Evolutionary conservation across 2,113 vertebrate genomes (phyloP).

Genomic region (Acrocephalus arundinaceus): DNA sequence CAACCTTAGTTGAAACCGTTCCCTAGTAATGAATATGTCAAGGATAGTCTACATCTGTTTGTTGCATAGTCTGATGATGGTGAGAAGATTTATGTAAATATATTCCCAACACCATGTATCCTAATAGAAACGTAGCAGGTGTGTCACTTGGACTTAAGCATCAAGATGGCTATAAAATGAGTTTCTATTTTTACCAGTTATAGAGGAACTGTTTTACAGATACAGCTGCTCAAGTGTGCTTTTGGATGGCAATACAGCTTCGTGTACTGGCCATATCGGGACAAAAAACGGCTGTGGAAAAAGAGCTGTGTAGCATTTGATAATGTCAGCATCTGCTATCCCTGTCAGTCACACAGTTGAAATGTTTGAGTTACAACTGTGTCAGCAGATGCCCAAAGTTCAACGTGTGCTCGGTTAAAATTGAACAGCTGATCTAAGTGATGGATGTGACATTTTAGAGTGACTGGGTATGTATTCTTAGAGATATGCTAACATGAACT

Average conservation of each 20-base stretch:
- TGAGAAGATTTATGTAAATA: slow-evolving; percentile 64
- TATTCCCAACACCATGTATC: slow-evolving; percentile 51
- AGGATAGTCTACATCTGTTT: slow-evolving; percentile 27
- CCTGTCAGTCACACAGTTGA: slow-evolving; percentile 90
- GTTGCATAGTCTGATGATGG: slow-evolving; percentile 18
- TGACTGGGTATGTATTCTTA: slow-evolving; percentile 73
- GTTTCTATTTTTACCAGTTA: slow-evolving; percentile 82
- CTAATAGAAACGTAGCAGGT: slow-evolving; percentile 72
- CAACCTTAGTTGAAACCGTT: slow-evolving; percentile 4
- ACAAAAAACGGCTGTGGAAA: slow-evolving; percentile 85
- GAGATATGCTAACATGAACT: slow-evolving; percentile 66
- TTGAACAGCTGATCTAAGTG: slow-evolving; percentile 82
- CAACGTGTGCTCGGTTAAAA: slow-evolving; percentile 77
- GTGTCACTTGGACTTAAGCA: slow-evolving; percentile 68
- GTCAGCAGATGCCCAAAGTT: slow-evolving; percentile 86
- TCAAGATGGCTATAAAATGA: slow-evolving; percentile 73
- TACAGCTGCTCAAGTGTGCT: slow-evolving; percentile 82
- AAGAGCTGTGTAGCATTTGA: slow-evolving; percentile 87
- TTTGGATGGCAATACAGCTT: slow-evolving; percentile 83
- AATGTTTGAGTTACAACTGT: slow-evolving; percentile 82
- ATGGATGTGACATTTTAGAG: slow-evolving; percentile 79
- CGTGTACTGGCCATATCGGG: slow-evolving; percentile 94
- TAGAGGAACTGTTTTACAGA: slow-evolving; percentile 74
- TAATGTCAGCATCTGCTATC: slow-evolving; percentile 99
- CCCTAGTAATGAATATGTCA: neutral